phyloP scores from a whole-genome alignment of 2,888 invertebrate species.

The Salticus scenicus region DNA sequence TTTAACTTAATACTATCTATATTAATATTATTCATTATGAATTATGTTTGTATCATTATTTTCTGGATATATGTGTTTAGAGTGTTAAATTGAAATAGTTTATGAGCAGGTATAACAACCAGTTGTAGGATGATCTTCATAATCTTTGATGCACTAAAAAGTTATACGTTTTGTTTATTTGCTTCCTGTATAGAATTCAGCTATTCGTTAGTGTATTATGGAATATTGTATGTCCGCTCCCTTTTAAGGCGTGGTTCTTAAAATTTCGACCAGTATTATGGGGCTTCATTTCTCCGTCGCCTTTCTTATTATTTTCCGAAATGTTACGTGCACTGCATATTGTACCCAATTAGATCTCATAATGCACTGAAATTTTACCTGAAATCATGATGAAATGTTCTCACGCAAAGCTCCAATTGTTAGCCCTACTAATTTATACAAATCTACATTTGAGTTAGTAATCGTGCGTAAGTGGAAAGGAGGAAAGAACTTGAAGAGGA shows the following conservation, averaged over 20 bases:
- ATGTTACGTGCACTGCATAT: constrained; percentile 47
- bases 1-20: too few relatives aligned
- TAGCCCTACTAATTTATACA: constrained; percentile 38
- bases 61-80: too few relatives aligned
- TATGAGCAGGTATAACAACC: too few relatives aligned
- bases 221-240: too few relatives aligned
- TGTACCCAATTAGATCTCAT: constrained; percentile 32
- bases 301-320: constrained; percentile 37
- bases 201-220: too few relatives aligned
- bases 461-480: constrained; percentile 47
- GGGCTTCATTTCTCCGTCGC: not conserved
- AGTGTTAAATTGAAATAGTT: too few relatives aligned
- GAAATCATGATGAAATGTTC: constrained; percentile 40
- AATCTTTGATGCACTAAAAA: too few relatives aligned
- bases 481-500: constrained; percentile 37
- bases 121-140: too few relatives aligned
- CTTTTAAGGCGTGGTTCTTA: constrained; percentile 6
- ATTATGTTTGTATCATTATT: too few relatives aligned
- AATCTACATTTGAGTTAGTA: constrained; percentile 35
- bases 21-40: too few relatives aligned
- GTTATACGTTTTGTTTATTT: too few relatives aligned
- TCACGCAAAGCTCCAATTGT: constrained; percentile 47
- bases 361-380: constrained; percentile 33
- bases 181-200: too few relatives aligned
- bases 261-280: not conserved